Base-by-base conservation (phyloP, 2,797 vertebrate genomes). In the Halcyon smyrnensis region DNA sequence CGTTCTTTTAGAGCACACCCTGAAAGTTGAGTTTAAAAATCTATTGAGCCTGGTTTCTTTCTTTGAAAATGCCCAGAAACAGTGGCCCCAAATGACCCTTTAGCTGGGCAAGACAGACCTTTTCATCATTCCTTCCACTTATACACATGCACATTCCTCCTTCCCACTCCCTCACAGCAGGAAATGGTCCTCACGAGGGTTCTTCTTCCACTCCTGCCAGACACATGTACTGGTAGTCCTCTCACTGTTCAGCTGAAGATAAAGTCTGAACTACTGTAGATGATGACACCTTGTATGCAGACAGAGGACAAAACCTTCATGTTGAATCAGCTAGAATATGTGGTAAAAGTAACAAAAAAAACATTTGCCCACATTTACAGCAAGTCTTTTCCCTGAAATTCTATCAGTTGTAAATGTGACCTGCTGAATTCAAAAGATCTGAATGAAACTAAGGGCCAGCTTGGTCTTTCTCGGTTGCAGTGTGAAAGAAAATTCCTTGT, bases 161-260 rank as follows among this genome's bases (percentile, higher is more conserved):
- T 75, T 59, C 43, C 8, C 4, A 1, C 24, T 67, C 21, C 56
- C 39, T 92, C 43, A 43, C 27, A 57, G 28, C n/a, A 36, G 15
- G 17, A n/a, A 43, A 34, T 9, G 6, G 7, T 60, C 45, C 36
- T 84, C 16, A 24, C 39, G 45, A 6, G 3, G 27, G 19, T 65
- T 34, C 43, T 71, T 54, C n/a, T 64, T 75, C 45, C 32, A 9
- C 53, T 51, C 27, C 75, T 67, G 23, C 48, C 64, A 51, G 12
- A 71, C 15, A 25, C 2, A 36, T 0, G 0, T 32, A 20, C 7
- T 12, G 18, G 7, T n/a, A 25, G 4, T 3, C 2, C 21, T 53
- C 15, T 15, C 57, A 11, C 15, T 65, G 17, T 15, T 60, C 48
- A 43, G 28, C 21, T 68, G 7, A 8, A 43, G 15, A 3, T 51